These are phyloP conservation scores for Tenthredo notha DNA, from an alignment of 2,888 invertebrate genomes.

Conservation along the genomic window DNA sequence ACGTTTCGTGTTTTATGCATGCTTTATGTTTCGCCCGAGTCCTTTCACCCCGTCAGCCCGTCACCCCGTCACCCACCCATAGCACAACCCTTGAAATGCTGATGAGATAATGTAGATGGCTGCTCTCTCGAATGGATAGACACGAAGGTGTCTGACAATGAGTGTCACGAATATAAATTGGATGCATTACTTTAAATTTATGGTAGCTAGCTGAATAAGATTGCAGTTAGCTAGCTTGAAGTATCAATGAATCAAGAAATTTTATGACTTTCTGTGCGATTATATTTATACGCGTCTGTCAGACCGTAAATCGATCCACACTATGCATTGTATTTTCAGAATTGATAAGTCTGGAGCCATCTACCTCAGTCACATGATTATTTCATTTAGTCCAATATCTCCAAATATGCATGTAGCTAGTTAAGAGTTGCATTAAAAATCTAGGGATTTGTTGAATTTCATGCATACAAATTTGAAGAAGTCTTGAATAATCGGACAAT, in stretches of 20 bases:
- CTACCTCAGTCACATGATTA: no score
- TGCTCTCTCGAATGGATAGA: slow-evolving; percentile 46
- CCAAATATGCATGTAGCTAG: not conserved
- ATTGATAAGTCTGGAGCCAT: not conserved
- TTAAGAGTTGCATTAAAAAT: not conserved
- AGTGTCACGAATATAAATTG: slow-evolving; percentile 47
- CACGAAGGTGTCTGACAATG: slow-evolving; percentile 47
- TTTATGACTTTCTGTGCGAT: not conserved
- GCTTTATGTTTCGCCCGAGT: slow-evolving; percentile 44
- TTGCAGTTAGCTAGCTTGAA: slow-evolving; percentile 12
- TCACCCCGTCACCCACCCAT: not conserved
- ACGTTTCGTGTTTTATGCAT: slow-evolving; percentile 50
- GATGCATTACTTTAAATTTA: slow-evolving; percentile 47
- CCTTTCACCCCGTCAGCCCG: slow-evolving; percentile 13
- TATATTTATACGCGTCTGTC: not conserved
- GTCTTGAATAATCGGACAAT: not conserved
- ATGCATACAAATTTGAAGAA: not conserved
- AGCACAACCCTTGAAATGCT: slow-evolving; percentile 48
- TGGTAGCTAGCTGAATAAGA: slow-evolving; percentile 20
- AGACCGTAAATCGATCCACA: not conserved
- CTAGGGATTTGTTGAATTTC: no score
- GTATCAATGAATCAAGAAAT: slow-evolving; percentile 18
- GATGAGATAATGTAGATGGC: slow-evolving; percentile 43
- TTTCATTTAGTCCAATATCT: not conserved
- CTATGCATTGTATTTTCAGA: not conserved